Evolutionary conservation across 2,797 vertebrate genomes (phyloP), one percentile per base, ranked within the genome.

Genomic region (Botia almorhae): DNA sequence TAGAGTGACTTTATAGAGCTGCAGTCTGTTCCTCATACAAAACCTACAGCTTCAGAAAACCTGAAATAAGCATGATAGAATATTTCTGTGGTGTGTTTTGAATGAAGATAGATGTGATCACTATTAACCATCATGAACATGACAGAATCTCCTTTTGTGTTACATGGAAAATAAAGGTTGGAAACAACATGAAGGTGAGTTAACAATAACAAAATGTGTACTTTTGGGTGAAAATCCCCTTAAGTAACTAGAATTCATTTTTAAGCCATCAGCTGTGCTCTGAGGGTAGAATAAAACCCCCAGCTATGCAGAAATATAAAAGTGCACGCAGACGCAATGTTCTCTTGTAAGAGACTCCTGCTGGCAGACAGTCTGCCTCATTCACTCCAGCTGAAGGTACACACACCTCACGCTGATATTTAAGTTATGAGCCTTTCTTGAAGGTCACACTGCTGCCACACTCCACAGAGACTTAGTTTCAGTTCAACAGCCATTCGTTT

Each of bases 261-360:
- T 26, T 26, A 12, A 16, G 19, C 6, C 58, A 17, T 48, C 2
- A 50, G 2, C 21, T 48, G 12, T 65, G 7, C 39, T 23, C 56
- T 14, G 3, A 60, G 21, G 21, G 19, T 26, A 1, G 10, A 60
- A 60, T 55, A 76, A 76, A 55, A 8, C n/a, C n/a, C n/a, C n/a
- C n/a, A n/a, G n/a, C n/a, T n/a, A n/a, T n/a, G n/a, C 2, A 14
- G 39, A 4, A 51, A 77, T 10, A 68, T 26, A 16, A 10, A 76
- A 39, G 63, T 12, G 50, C 17, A 60, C 75, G 39, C 23, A 60
- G n/a, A 78, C 23, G 69, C 26, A 73, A 79, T 79, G 79, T 83
- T 73, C 84, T 46, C 50, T 82, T 65, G n/a, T 64, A 64, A 50
- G 46, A 74, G 72, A 26, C 55, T 74, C 46, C 53, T 19, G 55